These are phyloP conservation scores for Taenioides sp. DNA, from an alignment of 2,797 vertebrate species.

Conservation along the genomic window DNA sequence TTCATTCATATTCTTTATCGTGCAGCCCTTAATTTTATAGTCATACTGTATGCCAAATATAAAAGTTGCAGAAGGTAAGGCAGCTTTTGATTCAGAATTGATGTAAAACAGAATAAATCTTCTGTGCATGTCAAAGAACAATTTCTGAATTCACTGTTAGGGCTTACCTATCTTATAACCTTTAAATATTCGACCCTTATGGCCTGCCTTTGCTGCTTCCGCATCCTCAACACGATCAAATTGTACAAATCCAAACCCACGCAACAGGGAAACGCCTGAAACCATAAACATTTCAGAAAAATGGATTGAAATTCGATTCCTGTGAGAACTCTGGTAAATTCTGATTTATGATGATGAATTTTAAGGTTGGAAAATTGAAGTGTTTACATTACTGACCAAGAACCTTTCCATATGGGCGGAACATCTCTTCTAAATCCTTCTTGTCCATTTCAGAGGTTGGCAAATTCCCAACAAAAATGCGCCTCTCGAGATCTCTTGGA, in stretches of 20 bases:
- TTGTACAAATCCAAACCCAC: slow-evolving; percentile 89
- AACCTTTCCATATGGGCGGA: slow-evolving; percentile 86
- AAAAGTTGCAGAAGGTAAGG: background rate
- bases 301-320: slow-evolving; percentile 37
- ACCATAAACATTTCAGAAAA: slow-evolving; percentile 47
- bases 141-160: slow-evolving; percentile 39
- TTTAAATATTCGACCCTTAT: slow-evolving; percentile 89
- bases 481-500: slow-evolving; percentile 86
- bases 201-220: slow-evolving; percentile 87
- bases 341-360: background rate
- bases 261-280: slow-evolving; percentile 88
- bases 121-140: background rate
- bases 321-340: background rate
- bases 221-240: slow-evolving; percentile 87
- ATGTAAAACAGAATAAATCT: slow-evolving; percentile 16
- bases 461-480: slow-evolving; percentile 93
- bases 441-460: slow-evolving; percentile 86
- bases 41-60: background rate
- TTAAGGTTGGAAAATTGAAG: slow-evolving; percentile 16
- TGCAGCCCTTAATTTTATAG: background rate
- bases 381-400: slow-evolving; percentile 82
- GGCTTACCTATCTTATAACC: slow-evolving; percentile 91
- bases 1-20: no score
- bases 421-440: slow-evolving; percentile 89
- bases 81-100: background rate